Base-by-base conservation (phyloP, 2,888 invertebrate species). In the Chaitophorus viminalis region DNA sequence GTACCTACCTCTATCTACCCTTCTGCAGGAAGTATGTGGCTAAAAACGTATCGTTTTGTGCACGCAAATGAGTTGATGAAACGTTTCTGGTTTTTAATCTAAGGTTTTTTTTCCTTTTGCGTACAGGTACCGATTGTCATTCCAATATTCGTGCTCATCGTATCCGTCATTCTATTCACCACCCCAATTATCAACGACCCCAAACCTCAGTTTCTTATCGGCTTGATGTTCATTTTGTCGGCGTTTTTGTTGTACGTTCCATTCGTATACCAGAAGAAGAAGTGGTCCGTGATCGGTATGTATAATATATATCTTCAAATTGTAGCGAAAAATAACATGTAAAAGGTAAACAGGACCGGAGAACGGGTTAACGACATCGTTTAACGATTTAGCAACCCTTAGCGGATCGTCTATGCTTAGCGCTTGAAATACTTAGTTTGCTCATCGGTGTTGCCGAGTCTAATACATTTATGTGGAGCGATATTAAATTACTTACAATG, bases 161-260 rank as follows among this genome's bases (percentile, higher is more conserved):
- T 95, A 72, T 94, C 96, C 0, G 92, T 95, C 89, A 96, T 95
- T 91, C 92, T 97, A 74, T 94, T 95, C 25, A 92, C 95, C 17
- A 93, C 94, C 75, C 96, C 97, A 11, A 95, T 97, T 76, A 92
- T 95, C 17, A 93, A 94, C 83, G 94, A 96, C 89, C 96, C 96
- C 0, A 94, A 95, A 3, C 91, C 94, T 0, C 96, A 96, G 91
- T 96, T 96, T 91, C 92, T 96, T 6, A 94, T 95, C 91, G 96
- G 96, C 0, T 91, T 95, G 14, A 92, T 93, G 0, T 96, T 96
- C 91, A 94, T 96, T 88, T 90, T 94, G 0, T 90, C 94, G 70
- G 97, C 96, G 0, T 92, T 94, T 1, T 91, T 93, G 1, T 93
- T 96, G 78, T 97, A 97, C 91, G 94, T 95, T 77, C 92, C 94